phyloP scores from a whole-genome alignment of 2,797 vertebrate genomes.

The Octomys mimax region DNA sequence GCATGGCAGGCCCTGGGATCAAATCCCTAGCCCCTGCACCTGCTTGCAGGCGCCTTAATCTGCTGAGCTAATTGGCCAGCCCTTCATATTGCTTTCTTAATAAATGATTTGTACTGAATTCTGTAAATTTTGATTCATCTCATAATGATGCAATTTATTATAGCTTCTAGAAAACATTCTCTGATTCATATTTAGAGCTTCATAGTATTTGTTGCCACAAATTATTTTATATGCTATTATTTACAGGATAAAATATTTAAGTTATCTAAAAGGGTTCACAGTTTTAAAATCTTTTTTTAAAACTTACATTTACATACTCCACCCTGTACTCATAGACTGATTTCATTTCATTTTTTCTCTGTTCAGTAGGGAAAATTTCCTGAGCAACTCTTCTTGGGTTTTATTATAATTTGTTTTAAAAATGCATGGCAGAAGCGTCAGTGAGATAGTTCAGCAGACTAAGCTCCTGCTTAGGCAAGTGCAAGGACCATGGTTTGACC shows the following conservation, averaged over 20 bases:
- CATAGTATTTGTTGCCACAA: neutral
- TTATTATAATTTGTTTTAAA: conserved; percentile 6
- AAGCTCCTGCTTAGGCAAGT: too few relatives aligned
- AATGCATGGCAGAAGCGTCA: neutral
- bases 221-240: conserved; percentile 8
- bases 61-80: too few relatives aligned
- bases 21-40: too few relatives aligned
- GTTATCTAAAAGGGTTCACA: neutral
- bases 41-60: too few relatives aligned
- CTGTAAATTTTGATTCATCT: neutral
- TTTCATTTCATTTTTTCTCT: conserved; percentile 53
- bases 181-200: neutral
- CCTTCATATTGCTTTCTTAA: neutral
- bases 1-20: too few relatives aligned
- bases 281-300: neutral
- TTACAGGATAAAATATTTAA: conserved; percentile 27
- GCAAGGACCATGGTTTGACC: too few relatives aligned
- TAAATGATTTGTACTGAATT: neutral
- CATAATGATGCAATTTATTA: conserved; percentile 6
- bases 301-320: neutral
- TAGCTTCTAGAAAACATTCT: conserved; percentile 14
- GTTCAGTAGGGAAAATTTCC: conserved; percentile 15
- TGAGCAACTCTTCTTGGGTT: conserved; percentile 10
- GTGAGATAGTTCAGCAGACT: too few relatives aligned
- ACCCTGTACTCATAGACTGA: neutral